A percentile compares a stretch with the other conserved stretches of the same genome.
These are phyloP conservation scores for Cyclophora punctaria DNA, from an alignment of 2,888 invertebrate species.

Conservation along the genomic window DNA sequence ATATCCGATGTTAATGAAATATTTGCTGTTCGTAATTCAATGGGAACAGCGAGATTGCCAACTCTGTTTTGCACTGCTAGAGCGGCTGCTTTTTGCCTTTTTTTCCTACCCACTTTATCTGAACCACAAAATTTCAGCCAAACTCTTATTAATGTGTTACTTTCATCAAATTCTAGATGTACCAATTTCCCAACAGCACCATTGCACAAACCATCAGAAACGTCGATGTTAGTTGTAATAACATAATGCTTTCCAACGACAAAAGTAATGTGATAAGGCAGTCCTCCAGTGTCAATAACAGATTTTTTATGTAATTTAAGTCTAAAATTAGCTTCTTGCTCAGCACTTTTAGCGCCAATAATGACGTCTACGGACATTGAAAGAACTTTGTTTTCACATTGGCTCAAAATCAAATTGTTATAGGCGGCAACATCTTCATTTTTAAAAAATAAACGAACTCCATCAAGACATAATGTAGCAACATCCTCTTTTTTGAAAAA, in stretches of 20 bases:
- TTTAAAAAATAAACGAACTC: conserved; percentile 12
- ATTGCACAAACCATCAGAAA: conserved; percentile 19
- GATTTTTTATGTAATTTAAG: conserved; percentile 17
- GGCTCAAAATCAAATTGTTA: conserved; percentile 9
- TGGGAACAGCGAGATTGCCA: conserved; percentile 7
- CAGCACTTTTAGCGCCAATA: conserved; percentile 6
- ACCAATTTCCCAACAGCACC: conserved; percentile 21
- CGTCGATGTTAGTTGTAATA: conserved; percentile 23
- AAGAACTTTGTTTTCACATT: conserved; percentile 9
- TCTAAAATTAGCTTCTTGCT: conserved; percentile 7
- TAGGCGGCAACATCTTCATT: conserved; percentile 13
- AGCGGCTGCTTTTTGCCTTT: conserved; percentile 4
- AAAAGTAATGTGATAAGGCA: conserved; percentile 19
- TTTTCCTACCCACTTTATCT: conserved; percentile 8
- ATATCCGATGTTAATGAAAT: conserved; percentile 6
- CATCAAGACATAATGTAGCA: conserved; percentile 13
- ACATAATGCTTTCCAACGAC: conserved; percentile 14
- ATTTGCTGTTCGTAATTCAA: conserved; percentile 7
- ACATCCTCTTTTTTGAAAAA: conserved; percentile 10
- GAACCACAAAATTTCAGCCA: conserved; percentile 14
- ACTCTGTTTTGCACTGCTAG: conserved; percentile 4
- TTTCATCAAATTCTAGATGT: conserved; percentile 16
- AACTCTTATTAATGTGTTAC: conserved; percentile 10
- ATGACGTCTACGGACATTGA: conserved; percentile 10
- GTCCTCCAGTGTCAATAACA: conserved; percentile 17